These are phyloP conservation scores for Helleia helle DNA, from an alignment of 2,888 invertebrate genomes.

Conservation along the genomic window DNA sequence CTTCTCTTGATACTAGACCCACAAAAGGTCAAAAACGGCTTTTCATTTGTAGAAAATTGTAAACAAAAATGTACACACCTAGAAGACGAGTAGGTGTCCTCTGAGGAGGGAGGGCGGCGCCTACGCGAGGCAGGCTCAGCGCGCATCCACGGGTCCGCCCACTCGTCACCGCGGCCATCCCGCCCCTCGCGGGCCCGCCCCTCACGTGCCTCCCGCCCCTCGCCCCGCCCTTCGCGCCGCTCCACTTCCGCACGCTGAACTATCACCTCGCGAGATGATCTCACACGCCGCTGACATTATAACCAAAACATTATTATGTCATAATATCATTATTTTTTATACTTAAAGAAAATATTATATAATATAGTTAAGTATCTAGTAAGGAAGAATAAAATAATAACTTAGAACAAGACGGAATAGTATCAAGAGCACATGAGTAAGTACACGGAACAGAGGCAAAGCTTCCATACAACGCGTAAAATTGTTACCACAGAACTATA, in stretches of 20 bases:
- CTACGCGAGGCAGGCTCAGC: constrained; percentile 68
- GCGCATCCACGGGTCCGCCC: constrained; percentile 96
- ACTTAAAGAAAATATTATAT: no score
- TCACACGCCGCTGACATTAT: constrained; percentile 55
- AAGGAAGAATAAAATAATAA: no score
- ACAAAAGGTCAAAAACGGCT: no score
- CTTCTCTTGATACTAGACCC: no score
- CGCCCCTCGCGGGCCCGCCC: constrained; percentile 26
- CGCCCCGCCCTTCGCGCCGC: constrained; percentile 31
- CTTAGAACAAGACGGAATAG: no score
- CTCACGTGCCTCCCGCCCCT: constrained; percentile 24
- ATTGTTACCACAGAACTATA: no score
- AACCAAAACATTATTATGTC: background rate
- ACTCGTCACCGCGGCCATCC: constrained; percentile 83
- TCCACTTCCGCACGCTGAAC: constrained; percentile 78
- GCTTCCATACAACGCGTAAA: no score
- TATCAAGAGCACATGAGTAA: no score
- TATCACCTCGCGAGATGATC: constrained; percentile 81
- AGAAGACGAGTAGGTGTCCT: constrained; percentile 63
- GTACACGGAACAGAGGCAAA: no score
- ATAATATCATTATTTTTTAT: background rate
- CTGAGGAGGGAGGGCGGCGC: constrained; percentile 53
- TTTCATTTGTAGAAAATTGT: no score
- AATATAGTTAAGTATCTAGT: no score
- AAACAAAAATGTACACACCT: no score